A percentile compares a stretch with the other conserved stretches of the same genome.
These are phyloP conservation scores for Dicrurus megarhynchus DNA, from an alignment of 2,113 vertebrate genomes.

Conservation along the genomic window DNA sequence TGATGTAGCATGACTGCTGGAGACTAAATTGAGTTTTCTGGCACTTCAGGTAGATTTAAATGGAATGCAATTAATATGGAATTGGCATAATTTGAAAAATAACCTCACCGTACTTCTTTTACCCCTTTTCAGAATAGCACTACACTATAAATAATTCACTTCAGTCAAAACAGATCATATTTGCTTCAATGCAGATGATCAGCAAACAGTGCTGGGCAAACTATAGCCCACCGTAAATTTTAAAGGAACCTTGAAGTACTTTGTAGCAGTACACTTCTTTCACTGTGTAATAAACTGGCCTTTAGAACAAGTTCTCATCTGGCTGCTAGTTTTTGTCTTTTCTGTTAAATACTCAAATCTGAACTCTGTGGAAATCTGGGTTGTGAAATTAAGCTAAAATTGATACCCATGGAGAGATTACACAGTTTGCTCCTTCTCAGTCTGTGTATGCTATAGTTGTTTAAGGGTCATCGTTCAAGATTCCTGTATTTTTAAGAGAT, in stretches of 20 bases:
- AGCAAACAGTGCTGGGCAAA: background rate
- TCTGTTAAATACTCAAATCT: background rate
- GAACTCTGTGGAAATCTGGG: background rate
- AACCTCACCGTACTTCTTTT: background rate
- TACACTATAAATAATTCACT: background rate
- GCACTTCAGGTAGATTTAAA: background rate
- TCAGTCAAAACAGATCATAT: background rate
- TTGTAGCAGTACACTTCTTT: background rate
- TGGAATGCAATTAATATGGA: background rate
- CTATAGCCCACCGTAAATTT: background rate
- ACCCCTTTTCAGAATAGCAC: background rate
- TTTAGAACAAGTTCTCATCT: background rate
- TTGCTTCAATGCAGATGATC: background rate
- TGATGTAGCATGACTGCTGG: background rate
- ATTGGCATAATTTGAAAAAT: background rate
- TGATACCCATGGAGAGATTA: background rate
- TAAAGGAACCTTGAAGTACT: background rate
- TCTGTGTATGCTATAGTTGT: background rate
- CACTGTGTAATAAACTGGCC: background rate
- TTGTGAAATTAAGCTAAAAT: background rate
- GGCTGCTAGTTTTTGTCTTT: background rate
- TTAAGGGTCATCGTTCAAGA: background rate
- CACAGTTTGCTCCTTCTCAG: background rate
- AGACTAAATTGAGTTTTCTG: background rate
- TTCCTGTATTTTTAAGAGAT: background rate